phyloP scores from a whole-genome alignment of 2,113 vertebrate genomes.

The Ictidomys tridecemlineatus region DNA sequence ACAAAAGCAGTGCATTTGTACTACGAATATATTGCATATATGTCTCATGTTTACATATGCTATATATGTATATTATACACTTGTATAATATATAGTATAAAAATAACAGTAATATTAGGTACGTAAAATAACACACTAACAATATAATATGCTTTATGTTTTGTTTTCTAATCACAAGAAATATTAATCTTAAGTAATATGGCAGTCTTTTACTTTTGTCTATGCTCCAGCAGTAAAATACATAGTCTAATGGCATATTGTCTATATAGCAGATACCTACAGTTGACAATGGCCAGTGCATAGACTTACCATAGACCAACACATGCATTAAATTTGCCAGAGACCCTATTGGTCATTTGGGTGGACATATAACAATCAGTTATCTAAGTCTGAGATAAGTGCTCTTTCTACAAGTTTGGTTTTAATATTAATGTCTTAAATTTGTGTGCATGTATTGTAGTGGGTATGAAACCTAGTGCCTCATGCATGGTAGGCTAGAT shows the following conservation, averaged over 20 bases:
- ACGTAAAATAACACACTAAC: neutral
- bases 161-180: neutral
- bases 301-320: neutral
- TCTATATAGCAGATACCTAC: neutral
- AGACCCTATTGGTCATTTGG: neutral
- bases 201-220: neutral
- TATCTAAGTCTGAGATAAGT: neutral
- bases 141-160: neutral
- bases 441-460: neutral
- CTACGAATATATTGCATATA: too few species aligned
- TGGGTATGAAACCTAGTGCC: neutral
- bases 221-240: neutral
- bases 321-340: neutral
- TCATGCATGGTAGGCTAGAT: neutral
- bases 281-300: neutral
- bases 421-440: neutral
- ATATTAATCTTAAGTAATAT: neutral
- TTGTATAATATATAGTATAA: neutral
- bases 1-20: neutral
- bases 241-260: fast-evolving
- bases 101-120: neutral
- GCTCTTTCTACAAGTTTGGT: neutral
- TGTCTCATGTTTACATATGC: neutral
- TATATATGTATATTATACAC: neutral
- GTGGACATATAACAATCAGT: too few species aligned